Evolutionary conservation across 2,113 vertebrate genomes (phyloP).

Genomic region (Cisticola juncidis): DNA sequence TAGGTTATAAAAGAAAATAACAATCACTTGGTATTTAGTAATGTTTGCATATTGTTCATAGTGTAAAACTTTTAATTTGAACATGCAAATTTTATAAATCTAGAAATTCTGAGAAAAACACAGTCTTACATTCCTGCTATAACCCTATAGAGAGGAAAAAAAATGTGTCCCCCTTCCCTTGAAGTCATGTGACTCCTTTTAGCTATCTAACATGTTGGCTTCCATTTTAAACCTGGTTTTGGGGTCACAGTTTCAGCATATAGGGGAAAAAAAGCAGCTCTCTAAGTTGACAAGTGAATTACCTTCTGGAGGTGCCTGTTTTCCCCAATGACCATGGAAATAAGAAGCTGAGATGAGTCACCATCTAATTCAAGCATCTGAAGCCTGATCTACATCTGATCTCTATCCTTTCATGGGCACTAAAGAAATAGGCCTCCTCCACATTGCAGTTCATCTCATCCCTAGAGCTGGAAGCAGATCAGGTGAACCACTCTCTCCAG

Average conservation of each 20-base stretch:
- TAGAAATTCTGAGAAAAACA: neutral
- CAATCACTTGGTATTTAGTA: neutral
- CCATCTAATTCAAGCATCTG: neutral
- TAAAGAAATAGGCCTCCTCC: neutral
- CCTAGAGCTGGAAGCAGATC: neutral
- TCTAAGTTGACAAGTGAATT: neutral
- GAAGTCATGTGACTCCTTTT: neutral
- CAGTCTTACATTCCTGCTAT: neutral
- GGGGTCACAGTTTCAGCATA: neutral
- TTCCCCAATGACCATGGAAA: neutral
- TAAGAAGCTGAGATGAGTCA: neutral
- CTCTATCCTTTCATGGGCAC: neutral
- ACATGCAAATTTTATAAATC: neutral
- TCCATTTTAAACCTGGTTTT: neutral
- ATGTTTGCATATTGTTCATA: neutral
- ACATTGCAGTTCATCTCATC: neutral
- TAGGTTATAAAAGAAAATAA: neutral
- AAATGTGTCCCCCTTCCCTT: neutral
- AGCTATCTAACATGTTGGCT: neutral
- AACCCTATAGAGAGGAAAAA: neutral
- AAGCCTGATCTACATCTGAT: neutral
- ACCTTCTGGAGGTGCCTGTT: neutral
- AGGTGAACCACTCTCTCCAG: neutral
- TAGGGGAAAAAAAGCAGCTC: neutral
- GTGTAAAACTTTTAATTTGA: neutral